Percentiles rank a stretch among this genome's conserved stretches.
These are phyloP conservation scores for Ibycter americanus DNA, from an alignment of 2,797 vertebrate genomes.

Conservation along the genomic window DNA sequence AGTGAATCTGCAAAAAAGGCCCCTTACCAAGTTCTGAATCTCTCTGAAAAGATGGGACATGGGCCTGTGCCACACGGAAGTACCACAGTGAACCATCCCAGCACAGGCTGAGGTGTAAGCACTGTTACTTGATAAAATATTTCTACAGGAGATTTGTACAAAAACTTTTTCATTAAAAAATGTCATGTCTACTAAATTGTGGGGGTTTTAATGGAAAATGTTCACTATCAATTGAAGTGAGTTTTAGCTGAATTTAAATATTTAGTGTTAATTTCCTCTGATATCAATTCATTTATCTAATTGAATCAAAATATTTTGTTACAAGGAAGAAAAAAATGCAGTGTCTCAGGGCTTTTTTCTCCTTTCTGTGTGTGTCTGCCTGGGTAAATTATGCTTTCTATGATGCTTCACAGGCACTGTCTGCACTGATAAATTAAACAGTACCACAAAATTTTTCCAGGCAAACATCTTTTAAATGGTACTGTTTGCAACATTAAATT, in stretches of 20 bases:
- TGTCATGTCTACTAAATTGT: not conserved
- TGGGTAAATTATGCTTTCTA: not conserved
- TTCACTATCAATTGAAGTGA: not conserved
- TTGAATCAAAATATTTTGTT: not conserved
- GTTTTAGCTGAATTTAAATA: not conserved
- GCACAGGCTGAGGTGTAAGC: not conserved
- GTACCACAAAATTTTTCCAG: not conserved
- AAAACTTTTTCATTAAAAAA: not conserved
- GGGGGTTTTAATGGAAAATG: fast-evolving
- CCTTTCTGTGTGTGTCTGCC: not conserved
- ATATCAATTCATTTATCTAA: not conserved
- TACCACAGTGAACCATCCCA: not conserved
- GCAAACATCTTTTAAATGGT: not conserved
- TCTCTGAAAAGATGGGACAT: fast-evolving
- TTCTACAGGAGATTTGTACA: not conserved
- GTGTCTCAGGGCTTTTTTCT: not conserved
- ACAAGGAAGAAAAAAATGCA: not conserved
- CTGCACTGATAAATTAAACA: not conserved
- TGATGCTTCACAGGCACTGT: not conserved
- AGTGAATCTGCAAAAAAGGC: not conserved
- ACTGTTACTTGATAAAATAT: not conserved
- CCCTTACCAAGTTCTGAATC: not conserved
- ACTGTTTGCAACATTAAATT: not conserved
- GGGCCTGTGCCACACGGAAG: not conserved
- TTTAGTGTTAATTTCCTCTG: not conserved